Percentiles rank a stretch among this genome's conserved stretches.
Evolutionary conservation across 2,888 invertebrate species (phyloP).

Genomic region (Drosophila peninsularis): DNA sequence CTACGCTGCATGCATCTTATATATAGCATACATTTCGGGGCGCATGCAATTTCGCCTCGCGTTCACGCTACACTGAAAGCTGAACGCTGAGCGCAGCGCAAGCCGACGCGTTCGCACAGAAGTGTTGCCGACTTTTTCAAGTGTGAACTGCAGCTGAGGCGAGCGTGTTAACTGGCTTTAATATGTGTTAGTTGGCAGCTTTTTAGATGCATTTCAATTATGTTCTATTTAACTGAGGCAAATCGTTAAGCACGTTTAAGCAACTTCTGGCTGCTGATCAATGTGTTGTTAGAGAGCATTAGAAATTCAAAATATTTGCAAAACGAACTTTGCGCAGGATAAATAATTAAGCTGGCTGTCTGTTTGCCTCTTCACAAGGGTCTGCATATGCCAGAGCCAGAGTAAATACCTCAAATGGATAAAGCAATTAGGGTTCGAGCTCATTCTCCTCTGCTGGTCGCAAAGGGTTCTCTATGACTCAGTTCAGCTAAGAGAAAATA

Average conservation of each 20-base stretch:
- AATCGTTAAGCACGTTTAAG: neutral
- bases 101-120: slow-evolving; percentile 33
- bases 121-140: slow-evolving; percentile 54
- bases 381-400: too few relatives aligned
- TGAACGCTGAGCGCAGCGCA: slow-evolving; percentile 10
- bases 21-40: slow-evolving; percentile 28
- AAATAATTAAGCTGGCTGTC: neutral
- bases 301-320: neutral
- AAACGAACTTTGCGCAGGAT: neutral
- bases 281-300: neutral
- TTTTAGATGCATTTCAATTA: neutral
- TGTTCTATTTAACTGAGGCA: neutral
- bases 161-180: slow-evolving; percentile 32
- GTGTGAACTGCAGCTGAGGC: slow-evolving; percentile 40
- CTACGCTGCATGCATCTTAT: slow-evolving; percentile 31
- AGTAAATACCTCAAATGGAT: too few relatives aligned
- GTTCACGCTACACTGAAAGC: slow-evolving; percentile 31
- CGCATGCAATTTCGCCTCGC: slow-evolving; percentile 4
- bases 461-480: too few relatives aligned
- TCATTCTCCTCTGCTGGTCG: too few relatives aligned
- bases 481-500: too few relatives aligned
- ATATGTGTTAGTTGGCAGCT: neutral
- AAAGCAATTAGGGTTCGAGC: too few relatives aligned
- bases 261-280: neutral
- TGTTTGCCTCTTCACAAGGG: too few relatives aligned